Base-by-base conservation (phyloP, 2,888 invertebrate species). In the Dolomedes plantarius region DNA sequence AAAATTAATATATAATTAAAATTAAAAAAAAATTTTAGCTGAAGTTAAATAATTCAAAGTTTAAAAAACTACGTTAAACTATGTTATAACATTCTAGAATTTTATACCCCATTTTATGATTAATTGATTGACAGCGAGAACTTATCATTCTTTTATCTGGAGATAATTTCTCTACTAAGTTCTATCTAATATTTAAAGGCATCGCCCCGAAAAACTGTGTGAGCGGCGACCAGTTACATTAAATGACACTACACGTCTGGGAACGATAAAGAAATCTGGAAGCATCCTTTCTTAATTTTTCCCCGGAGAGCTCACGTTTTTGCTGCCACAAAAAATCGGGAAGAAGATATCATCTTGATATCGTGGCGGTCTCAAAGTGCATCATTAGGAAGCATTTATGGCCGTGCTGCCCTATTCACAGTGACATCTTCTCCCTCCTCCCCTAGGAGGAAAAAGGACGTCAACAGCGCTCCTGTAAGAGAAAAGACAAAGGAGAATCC, bases 301-400 rank as follows among this genome's bases (percentile, higher is more conserved):
- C 81, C 81, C 81, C 31, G 19, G 81, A 74, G 81, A 74, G 32
- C 28, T 28, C 11, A 23, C 74, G 67, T 81, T 81, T 81, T 81
- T 81, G 50, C 73, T n/a, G 19, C 65, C 16, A 36, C 19, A 23
- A 32, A 68, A 68, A 73, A 50, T 23, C 46, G 19, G 65, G 32
- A 73, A 36, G 72, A 56, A 56, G 71, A 79, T 79, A 69, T 77
- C 68, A 46, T 67, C 80, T 23, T 39, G 31, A 32, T 68, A 68
- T 32, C 46, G 46, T 29, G 56, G 67, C 67, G 11, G 65, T 67
- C 64, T 81, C 71, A 39, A 83, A 83, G 76, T 83, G 76, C 72
- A 65, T 83, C 83, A 83, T 83, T 83, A 83, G 77, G 77, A 77
- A 83, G 83, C 83, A 76, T 83, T 83, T 83, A 83, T 72, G 82